Evolutionary conservation across 92 coral and sea anemone genomes (phyloP), one percentile per base, ranked within the genome.

Genomic region (Bergia puertoricense): DNA sequence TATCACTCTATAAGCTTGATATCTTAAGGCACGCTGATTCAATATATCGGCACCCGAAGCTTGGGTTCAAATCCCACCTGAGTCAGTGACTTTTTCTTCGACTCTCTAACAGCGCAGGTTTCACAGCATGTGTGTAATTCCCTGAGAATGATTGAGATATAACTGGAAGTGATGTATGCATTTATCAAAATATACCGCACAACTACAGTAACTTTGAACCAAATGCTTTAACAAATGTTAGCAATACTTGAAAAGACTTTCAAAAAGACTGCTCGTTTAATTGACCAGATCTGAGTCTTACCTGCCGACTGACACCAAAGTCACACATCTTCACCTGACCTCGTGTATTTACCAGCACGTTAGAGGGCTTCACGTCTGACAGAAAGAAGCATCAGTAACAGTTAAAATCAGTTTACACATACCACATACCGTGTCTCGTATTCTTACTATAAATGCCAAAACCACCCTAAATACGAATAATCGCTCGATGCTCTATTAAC

Each of bases 261-360:
- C 3, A 62, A 23, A 62, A 62, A 3, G 69, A 3, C 4, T 62
- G 69, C 30, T 18, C 4, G 69, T 62, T 62, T 62, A 30, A 30
- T 30, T 30, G 23, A 62, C 69, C 30, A 62, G 69, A 62, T 18
- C 7, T 62, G 30, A 62, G 20, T 16, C 3, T 16, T 62, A 93
- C 99, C 99, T 97, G 99, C 41, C 98, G 92, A 85, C 99, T 97
- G 50, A 97, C 99, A 65, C 99, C 99, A 92, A 97, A 97, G 81
- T 97, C 99, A 84, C 99, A 97, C 67, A 97, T 86, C 62, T 97
- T 97, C 37, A 97, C 98, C 50, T 95, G 95, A 0, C 99, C 99
- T 82, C 96, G 92, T 0, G 99, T 97, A 86, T 94, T 97, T 38
- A 97, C 99, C 56, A 97, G 93, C 54, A 97, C 89, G 73, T 97